Evolutionary conservation across 1,140 invertebrate species (phyloP).

Genomic region (Euura saliciscinereae): DNA sequence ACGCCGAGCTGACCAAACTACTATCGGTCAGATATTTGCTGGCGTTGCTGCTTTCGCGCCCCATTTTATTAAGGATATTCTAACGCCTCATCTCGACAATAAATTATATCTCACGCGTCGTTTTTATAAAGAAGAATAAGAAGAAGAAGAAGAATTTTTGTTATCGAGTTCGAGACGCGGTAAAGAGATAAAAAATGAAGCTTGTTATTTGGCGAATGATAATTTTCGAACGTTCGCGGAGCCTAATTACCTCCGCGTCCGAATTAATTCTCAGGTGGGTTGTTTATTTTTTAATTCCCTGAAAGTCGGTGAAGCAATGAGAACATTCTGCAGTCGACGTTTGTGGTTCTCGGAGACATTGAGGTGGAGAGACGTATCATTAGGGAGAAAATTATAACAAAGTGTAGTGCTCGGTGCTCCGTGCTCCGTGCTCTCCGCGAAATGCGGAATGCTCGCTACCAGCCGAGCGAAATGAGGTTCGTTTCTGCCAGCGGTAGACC

Average conservation of each 20-base stretch:
- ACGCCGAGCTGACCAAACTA: conserved; percentile 48
- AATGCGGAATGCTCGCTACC: background rate
- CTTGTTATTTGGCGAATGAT: background rate
- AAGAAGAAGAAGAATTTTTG: background rate
- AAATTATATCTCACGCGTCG: background rate
- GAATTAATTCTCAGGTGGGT: too few relatives aligned
- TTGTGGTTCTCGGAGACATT: conserved; percentile 1
- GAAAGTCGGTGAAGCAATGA: background rate
- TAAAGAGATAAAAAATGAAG: too few relatives aligned
- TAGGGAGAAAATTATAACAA: conserved; percentile 46
- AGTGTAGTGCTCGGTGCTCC: conserved; percentile 26
- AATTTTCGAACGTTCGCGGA: background rate
- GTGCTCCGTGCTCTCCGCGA: background rate
- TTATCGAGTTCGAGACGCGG: too few relatives aligned
- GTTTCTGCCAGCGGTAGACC: conserved; percentile 25
- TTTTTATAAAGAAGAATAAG: background rate
- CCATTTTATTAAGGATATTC: conserved; percentile 57
- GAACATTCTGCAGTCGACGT: conserved; percentile 5
- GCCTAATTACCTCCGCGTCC: background rate
- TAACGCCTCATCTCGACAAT: conserved; percentile 15
- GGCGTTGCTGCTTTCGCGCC: conserved; percentile 53
- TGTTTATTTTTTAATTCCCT: too few relatives aligned
- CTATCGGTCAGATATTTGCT: conserved; percentile 55
- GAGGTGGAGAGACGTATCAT: conserved; percentile 32
- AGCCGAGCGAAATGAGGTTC: conserved; percentile 23